Percentiles rank a stretch among this genome's conserved stretches.
phyloP scores from a whole-genome alignment of 1,140 invertebrate species.

The Monochamus saltuarius region DNA sequence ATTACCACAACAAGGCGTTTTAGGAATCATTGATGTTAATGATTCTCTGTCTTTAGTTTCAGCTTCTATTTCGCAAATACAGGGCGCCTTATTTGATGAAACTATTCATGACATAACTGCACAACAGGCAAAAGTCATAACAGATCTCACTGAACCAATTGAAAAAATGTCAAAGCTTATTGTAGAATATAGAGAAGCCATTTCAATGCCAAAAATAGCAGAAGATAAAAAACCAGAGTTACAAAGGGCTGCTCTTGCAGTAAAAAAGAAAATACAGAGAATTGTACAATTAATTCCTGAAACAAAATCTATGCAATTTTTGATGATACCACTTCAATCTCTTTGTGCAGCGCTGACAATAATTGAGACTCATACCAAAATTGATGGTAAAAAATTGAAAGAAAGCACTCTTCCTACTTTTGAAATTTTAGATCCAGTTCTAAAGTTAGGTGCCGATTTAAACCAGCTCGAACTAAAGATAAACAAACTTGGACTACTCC shows the following conservation, averaged over 20 bases:
- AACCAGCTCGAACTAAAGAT: background rate
- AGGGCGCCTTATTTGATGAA: too few relatives aligned
- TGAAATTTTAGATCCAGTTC: conserved; percentile 1
- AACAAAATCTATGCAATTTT: background rate
- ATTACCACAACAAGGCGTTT: too few relatives aligned
- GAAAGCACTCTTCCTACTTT: too few relatives aligned
- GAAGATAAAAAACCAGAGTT: background rate
- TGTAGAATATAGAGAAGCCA: too few relatives aligned
- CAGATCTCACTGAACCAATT: too few relatives aligned
- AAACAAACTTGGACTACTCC: conserved; percentile 6
- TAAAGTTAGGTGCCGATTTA: background rate
- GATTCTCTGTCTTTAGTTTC: too few relatives aligned
- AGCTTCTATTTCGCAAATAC: too few relatives aligned
- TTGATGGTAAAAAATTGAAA: background rate
- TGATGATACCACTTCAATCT: background rate
- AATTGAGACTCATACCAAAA: background rate
- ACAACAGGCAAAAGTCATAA: too few relatives aligned
- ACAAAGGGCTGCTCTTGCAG: background rate
- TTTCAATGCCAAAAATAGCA: too few relatives aligned
- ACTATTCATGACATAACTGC: too few relatives aligned
- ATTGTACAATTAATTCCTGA: background rate
- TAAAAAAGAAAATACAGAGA: conserved; percentile 11
- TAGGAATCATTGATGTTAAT: too few relatives aligned
- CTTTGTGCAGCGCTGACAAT: background rate
- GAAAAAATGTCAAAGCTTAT: too few relatives aligned